phyloP scores from a whole-genome alignment of 53 echinoderm and acorn worm species.

The Paracentrotus lividus region DNA sequence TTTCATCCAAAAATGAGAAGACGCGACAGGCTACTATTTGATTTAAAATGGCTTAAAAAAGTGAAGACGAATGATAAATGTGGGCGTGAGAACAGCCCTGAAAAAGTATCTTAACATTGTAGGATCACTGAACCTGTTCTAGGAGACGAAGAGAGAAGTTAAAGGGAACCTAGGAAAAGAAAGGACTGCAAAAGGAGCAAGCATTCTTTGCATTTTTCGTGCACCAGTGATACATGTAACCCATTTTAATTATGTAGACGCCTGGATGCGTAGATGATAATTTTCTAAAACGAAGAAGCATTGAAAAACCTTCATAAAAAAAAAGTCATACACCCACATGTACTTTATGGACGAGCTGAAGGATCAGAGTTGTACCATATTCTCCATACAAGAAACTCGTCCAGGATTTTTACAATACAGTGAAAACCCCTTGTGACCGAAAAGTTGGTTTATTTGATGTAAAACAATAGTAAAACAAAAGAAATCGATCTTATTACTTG shows the following conservation, averaged over 20 bases:
- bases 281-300: background rate
- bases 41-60: background rate
- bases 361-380: too few species aligned
- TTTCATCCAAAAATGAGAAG: background rate
- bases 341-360: too few species aligned
- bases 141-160: background rate
- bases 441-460: too few species aligned
- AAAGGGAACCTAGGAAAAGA: background rate
- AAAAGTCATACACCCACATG: too few species aligned
- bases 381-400: too few species aligned
- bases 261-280: background rate
- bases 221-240: background rate
- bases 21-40: background rate
- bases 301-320: background rate
- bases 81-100: constrained; percentile 21
- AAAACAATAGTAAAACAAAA: too few species aligned
- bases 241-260: too few species aligned
- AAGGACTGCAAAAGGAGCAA: background rate
- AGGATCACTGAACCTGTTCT: too few species aligned
- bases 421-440: too few species aligned
- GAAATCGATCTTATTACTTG: too few species aligned
- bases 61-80: background rate
- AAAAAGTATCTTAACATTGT: background rate
- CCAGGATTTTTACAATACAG: too few species aligned
- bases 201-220: background rate